Evolutionary conservation across 2,888 invertebrate genomes (phyloP).

Genomic region (Troides oblongomaculatus): DNA sequence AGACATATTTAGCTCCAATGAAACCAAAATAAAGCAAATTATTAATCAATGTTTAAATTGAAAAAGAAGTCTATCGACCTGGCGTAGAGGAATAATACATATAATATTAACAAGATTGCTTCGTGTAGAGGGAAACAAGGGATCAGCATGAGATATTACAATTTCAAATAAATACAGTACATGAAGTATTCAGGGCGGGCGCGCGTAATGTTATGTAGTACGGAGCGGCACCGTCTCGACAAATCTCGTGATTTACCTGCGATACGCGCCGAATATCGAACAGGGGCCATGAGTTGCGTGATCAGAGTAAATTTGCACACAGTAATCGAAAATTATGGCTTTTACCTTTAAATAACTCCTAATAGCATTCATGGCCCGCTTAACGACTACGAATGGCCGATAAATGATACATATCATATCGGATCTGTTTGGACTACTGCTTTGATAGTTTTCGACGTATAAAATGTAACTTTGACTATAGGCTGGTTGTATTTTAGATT

Average conservation of each 20-base stretch:
- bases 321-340: slow-evolving; percentile 71
- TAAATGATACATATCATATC: slow-evolving; percentile 29
- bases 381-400: slow-evolving; percentile 25
- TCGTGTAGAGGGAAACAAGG: slow-evolving; percentile 66
- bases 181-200: slow-evolving; percentile 77
- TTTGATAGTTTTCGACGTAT: slow-evolving; percentile 7
- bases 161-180: slow-evolving; percentile 77
- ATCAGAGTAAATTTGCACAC: slow-evolving; percentile 73
- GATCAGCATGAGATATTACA: slow-evolving; percentile 76
- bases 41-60: slow-evolving; percentile 20
- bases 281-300: slow-evolving; percentile 72
- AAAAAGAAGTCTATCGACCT: slow-evolving; percentile 48
- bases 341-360: slow-evolving; percentile 39
- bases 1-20: slow-evolving; percentile 1
- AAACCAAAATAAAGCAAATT: slow-evolving; percentile 11
- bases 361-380: slow-evolving; percentile 31
- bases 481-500: slow-evolving; percentile 7
- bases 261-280: slow-evolving; percentile 76
- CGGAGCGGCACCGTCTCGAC: slow-evolving; percentile 69
- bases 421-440: slow-evolving; percentile 15
- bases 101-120: slow-evolving; percentile 71
- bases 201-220: slow-evolving; percentile 76
- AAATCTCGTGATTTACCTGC: slow-evolving; percentile 79
- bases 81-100: slow-evolving; percentile 62
- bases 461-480: slow-evolving; percentile 6